Conservation (phyloP, 2,113 vertebrate species). For the Thinocorus orbignyianus region DNA sequence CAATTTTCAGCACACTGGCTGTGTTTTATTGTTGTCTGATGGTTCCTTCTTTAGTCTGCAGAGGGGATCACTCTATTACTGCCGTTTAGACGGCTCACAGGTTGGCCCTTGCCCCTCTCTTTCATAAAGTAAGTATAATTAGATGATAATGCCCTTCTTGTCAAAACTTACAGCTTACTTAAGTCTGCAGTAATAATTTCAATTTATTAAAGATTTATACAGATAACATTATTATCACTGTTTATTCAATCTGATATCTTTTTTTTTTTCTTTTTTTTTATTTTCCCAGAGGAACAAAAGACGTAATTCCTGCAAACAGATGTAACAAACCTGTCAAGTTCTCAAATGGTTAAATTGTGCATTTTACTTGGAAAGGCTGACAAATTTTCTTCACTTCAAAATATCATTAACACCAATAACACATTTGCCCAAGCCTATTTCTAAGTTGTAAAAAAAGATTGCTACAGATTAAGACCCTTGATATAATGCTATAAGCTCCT, state of each 20-base stretch:
- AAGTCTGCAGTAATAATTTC: conserved; percentile 44
- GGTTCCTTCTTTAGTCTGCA: conserved; percentile 46
- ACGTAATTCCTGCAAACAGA: conserved; percentile 36
- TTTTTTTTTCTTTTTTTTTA: neutral
- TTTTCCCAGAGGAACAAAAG: conserved; percentile 28
- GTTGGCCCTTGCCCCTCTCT: conserved; percentile 52
- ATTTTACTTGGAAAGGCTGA: conserved; percentile 79
- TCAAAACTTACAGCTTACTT: conserved; percentile 53
- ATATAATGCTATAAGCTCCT: conserved; percentile 82
- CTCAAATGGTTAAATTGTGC: conserved; percentile 76
- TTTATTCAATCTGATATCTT: conserved; percentile 50
- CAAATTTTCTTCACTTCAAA: conserved; percentile 84
- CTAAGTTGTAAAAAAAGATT: conserved; percentile 82
- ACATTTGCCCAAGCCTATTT: conserved; percentile 82
- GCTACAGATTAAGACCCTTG: conserved; percentile 83
- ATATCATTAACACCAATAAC: conserved; percentile 86
- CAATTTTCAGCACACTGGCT: conserved; percentile 36
- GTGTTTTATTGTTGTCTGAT: conserved; percentile 30
- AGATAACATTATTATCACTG: conserved; percentile 56
- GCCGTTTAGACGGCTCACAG: conserved; percentile 40
- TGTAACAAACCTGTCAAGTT: conserved; percentile 61
- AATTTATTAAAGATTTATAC: conserved; percentile 66
- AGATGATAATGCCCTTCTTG: conserved; percentile 58
- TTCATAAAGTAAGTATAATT: conserved; percentile 66
- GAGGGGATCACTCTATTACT: conserved; percentile 51